These are phyloP conservation scores for Taenioides sp. DNA, from an alignment of 2,797 vertebrate genomes.

Conservation along the genomic window DNA sequence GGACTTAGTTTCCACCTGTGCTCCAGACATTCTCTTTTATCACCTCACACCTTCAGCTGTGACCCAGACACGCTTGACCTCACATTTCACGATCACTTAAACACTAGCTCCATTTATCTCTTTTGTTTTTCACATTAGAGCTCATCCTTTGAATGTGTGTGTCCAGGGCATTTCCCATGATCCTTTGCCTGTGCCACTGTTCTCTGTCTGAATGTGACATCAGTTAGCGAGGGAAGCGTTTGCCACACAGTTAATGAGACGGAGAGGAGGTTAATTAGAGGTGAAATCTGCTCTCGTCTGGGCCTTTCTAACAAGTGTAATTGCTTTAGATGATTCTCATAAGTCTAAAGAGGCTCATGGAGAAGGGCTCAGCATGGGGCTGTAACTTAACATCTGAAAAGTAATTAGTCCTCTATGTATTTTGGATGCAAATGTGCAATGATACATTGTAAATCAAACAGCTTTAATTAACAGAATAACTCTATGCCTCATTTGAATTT, in stretches of 20 bases:
- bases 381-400: neutral
- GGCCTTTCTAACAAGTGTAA: conserved; percentile 19
- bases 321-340: conserved; percentile 18
- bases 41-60: neutral
- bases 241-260: conserved; percentile 24
- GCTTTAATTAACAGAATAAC: no score
- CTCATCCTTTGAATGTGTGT: neutral
- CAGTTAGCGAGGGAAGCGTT: neutral
- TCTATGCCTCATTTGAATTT: no score
- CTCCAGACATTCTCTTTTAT: conserved; percentile 14
- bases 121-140: neutral
- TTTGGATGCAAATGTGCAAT: neutral
- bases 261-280: conserved; percentile 49
- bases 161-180: neutral
- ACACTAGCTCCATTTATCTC: neutral
- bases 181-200: conserved; percentile 3
- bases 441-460: neutral
- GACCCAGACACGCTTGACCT: neutral
- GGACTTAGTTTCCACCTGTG: neutral
- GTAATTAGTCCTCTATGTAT: neutral
- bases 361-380: neutral
- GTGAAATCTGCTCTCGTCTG: conserved; percentile 33
- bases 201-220: conserved; percentile 14
- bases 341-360: conserved; percentile 24
- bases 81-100: conserved; percentile 5